Evolutionary conservation across 2,797 vertebrate genomes (phyloP), one percentile per base, ranked within the genome.

Genomic region (Microhierax caerulescens): DNA sequence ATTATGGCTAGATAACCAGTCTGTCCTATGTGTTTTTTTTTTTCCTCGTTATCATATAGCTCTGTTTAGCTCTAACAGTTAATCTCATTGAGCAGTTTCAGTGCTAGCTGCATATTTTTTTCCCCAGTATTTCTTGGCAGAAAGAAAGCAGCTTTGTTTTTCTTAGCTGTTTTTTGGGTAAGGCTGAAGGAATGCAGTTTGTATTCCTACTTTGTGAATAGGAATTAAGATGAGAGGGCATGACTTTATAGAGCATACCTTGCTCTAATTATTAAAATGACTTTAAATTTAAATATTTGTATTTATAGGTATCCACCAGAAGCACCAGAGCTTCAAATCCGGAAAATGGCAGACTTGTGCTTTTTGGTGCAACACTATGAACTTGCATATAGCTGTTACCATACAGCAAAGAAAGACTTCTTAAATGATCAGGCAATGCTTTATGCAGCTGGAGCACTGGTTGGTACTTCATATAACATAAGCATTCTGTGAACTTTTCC

Each of bases 391-490:
- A 99, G 97, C 98, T 99, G 99, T 95, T 99, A 99, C 97, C 99
- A 99, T 97, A 99, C 99, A 41, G 99, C 99, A 93, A 99, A 99
- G 98, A 99, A 99, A 88, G 99, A 99, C 97, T 99, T 99, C 96
- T 98, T 99, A 88, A 99, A 99, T 45, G 99, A 99, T 97, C 99
- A 99, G 98, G 99, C 99, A 95, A 99, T 99, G 99, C 98, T 99
- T 87, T 99, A 99, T 94, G 99, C 99, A 93, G 99, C 99, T 69
- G 99, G 99, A 70, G 98, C 99, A 17, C 98, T 99, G 99, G 99
- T 99, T 97, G 75, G 98, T 98, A 97, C 85, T 96, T 90, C 60
- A 14, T 7, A 23, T 90, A 89, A 39, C 30, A 50, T 92, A 75
- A 88, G 30, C 34, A 13, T 85, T 91, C 28, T 92, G 34, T 94